Conservation (phyloP, 1,140 invertebrate genomes). For the Achatina immaculata region DNA sequence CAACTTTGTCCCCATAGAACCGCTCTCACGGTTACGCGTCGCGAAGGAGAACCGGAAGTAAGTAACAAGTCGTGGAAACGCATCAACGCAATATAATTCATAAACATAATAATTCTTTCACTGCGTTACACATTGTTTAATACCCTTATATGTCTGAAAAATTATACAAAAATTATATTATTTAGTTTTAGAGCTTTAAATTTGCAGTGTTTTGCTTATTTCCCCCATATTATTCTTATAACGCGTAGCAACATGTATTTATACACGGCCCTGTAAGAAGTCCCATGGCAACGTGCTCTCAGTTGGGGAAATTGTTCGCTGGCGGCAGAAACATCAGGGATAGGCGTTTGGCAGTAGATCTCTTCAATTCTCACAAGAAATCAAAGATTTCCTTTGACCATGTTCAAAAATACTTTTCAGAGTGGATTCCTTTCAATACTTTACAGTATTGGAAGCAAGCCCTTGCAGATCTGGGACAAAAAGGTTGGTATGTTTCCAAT, state of each 20-base stretch:
- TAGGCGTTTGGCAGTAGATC: constrained; percentile 41
- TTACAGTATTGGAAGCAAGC: constrained; percentile 99
- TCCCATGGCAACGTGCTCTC: constrained; percentile 59
- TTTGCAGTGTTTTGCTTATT: background rate
- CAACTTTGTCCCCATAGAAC: too few species aligned
- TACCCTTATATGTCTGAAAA: background rate
- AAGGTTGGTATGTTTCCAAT: constrained; percentile 96
- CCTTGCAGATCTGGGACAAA: constrained; percentile 99
- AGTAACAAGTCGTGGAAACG: background rate
- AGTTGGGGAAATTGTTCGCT: constrained; percentile 63
- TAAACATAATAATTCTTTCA: background rate
- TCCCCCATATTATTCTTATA: background rate
- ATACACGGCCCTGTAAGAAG: constrained; percentile 56
- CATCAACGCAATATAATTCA: background rate
- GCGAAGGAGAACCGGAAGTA: constrained; percentile 32
- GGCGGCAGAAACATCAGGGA: constrained; percentile 58
- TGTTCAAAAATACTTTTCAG: constrained; percentile 99
- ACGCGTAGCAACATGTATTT: constrained; percentile 61
- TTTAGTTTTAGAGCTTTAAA: background rate
- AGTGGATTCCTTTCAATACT: constrained; percentile 98
- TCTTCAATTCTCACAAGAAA: constrained; percentile 43
- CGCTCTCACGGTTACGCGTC: constrained; percentile 8
- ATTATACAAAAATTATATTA: background rate
- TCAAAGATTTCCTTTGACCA: constrained; percentile 70
- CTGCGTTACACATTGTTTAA: background rate